These are phyloP conservation scores for Chaenodraco wilsoni DNA, from an alignment of 2,797 vertebrate species.

Conservation along the genomic window DNA sequence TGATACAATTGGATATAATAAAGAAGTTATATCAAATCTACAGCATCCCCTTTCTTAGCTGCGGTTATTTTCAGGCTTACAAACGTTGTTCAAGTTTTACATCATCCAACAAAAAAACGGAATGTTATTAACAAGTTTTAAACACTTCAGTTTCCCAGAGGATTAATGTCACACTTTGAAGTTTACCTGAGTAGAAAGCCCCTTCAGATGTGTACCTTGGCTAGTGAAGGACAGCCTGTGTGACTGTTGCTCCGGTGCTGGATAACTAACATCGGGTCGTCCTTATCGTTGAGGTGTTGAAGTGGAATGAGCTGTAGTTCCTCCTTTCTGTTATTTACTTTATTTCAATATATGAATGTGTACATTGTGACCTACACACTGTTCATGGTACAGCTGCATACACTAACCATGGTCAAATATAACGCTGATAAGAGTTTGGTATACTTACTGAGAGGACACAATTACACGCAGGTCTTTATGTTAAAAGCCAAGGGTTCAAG, in stretches of 20 bases:
- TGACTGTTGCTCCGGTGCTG: constrained; percentile 40
- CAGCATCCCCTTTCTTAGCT: neutral
- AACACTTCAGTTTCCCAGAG: constrained; percentile 4
- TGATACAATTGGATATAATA: neutral
- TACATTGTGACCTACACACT: constrained; percentile 44
- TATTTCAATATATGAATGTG: constrained; percentile 43
- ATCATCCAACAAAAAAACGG: neutral
- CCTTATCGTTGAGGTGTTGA: constrained; percentile 56
- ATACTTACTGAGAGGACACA: neutral
- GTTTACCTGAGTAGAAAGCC: constrained; percentile 11
- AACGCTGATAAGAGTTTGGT: neutral
- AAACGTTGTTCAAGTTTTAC: neutral
- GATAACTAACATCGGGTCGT: constrained; percentile 49
- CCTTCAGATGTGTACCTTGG: constrained; percentile 13
- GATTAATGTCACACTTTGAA: constrained; percentile 31
- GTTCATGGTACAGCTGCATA: constrained; percentile 1
- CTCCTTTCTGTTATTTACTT: constrained; percentile 62
- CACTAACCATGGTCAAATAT: neutral
- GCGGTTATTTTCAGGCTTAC: neutral
- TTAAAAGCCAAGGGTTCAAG: neutral
- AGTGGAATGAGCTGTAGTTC: constrained; percentile 69
- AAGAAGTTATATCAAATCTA: neutral
- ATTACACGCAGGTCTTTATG: neutral
- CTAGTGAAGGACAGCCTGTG: constrained; percentile 1
- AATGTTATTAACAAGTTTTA: neutral